Percentiles rank a stretch among this genome's conserved stretches.
Conservation (phyloP, 2,113 vertebrate genomes). For the Poicephalus meyeri region DNA sequence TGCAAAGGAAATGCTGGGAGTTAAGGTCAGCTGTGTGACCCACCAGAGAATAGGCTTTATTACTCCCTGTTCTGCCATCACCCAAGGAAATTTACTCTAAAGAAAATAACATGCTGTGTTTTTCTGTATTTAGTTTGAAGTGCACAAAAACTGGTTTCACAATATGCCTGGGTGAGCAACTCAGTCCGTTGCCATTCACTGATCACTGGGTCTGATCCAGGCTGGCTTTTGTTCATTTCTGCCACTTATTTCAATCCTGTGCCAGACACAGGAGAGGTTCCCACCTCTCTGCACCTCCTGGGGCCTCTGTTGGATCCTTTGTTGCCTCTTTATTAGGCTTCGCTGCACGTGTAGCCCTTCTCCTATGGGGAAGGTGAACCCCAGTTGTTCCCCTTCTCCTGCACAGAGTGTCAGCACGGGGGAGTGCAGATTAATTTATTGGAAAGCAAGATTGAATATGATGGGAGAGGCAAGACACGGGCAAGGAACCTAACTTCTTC, state of each 20-base stretch:
- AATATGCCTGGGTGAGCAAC: not conserved
- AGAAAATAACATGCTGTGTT: not conserved
- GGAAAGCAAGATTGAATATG: not conserved
- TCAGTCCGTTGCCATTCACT: not conserved
- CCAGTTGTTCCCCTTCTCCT: not conserved
- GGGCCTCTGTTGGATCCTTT: not conserved
- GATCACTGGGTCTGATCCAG: not conserved
- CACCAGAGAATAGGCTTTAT: not conserved
- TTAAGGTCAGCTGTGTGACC: not conserved
- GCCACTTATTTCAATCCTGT: not conserved
- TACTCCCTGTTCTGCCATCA: not conserved
- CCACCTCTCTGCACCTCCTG: not conserved
- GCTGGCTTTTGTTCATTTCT: not conserved
- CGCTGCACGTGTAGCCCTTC: accelerated
- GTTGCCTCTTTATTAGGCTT: not conserved
- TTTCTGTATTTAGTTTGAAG: not conserved
- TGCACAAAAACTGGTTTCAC: not conserved
- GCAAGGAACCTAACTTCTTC: not conserved
- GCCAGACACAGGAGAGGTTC: not conserved
- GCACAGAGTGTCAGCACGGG: not conserved
- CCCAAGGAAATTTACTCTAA: not conserved
- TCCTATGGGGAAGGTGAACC: accelerated
- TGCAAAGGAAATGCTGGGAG: not conserved
- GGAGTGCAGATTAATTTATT: not conserved
- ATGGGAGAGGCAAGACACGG: not conserved